phyloP scores from a whole-genome alignment of 2,797 vertebrate genomes.

The Sternarchorhynchus goeldii region DNA sequence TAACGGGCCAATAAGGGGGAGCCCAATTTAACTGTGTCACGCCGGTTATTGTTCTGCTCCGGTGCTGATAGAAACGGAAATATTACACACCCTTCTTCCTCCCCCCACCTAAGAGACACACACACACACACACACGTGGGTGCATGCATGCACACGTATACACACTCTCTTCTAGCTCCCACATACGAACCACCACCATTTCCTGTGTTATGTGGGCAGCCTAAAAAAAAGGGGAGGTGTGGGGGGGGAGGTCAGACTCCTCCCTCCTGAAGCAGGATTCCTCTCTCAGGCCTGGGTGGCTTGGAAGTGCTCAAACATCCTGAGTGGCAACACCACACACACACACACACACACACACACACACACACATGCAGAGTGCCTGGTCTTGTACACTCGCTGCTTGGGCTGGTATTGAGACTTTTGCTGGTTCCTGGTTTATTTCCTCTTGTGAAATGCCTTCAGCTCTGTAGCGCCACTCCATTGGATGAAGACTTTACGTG shows the following conservation, averaged over 20 bases:
- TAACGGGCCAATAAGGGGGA: constrained; percentile 16
- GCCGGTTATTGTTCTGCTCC: constrained; percentile 44
- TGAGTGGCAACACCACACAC: neutral
- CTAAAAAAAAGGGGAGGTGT: neutral
- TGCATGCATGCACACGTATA: neutral
- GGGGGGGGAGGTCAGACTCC: constrained; percentile 11
- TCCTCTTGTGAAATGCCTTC: constrained; percentile 25
- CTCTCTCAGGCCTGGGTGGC: neutral
- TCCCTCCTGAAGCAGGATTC: constrained; percentile 3
- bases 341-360: neutral
- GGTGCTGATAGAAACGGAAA: constrained; percentile 47
- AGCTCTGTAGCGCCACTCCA: constrained; percentile 1
- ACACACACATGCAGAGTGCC: neutral
- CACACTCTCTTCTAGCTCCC: neutral
- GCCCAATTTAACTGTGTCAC: constrained; percentile 16
- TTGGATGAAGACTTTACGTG: constrained; percentile 26
- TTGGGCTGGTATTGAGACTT: neutral
- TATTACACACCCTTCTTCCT: constrained; percentile 21
- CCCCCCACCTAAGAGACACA: constrained; percentile 1
- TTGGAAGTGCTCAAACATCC: neutral
- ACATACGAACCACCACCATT: constrained; percentile 25
- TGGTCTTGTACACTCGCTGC: neutral
- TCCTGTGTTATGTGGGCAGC: constrained; percentile 40
- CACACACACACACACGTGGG: constrained; percentile 10
- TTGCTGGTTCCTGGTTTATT: constrained; percentile 12